These are phyloP conservation scores for Carassius auratus DNA, from an alignment of 2,113 vertebrate species.

Conservation along the genomic window DNA sequence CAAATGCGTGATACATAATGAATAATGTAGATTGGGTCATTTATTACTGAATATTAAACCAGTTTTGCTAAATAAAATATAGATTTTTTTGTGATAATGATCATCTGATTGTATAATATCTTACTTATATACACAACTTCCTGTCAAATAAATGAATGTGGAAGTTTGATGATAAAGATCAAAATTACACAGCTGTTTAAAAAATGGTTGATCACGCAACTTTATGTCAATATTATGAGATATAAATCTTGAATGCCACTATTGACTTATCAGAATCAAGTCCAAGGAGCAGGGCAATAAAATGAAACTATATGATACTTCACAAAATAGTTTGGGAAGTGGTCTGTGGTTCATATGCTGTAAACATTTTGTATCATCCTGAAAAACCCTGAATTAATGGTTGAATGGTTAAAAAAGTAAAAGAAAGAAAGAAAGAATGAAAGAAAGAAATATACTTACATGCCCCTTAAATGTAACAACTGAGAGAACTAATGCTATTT, in stretches of 20 bases:
- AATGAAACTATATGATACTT: too few relatives aligned
- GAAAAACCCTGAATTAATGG: neutral
- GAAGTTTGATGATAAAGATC: neutral
- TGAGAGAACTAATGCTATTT: too few relatives aligned
- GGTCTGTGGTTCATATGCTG: too few relatives aligned
- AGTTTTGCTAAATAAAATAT: neutral
- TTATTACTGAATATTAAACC: neutral
- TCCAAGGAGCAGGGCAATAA: too few relatives aligned
- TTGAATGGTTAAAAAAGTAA: neutral
- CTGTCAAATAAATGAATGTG: neutral
- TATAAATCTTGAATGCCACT: neutral
- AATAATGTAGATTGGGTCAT: rapidly evolving
- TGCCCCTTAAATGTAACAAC: too few relatives aligned
- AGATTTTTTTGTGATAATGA: neutral
- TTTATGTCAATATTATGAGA: neutral
- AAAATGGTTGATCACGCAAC: neutral
- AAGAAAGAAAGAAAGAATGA: too few relatives aligned
- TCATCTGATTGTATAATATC: neutral
- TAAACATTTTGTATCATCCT: too few relatives aligned
- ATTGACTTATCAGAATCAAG: neutral
- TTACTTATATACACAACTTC: neutral
- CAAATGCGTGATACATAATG: too few relatives aligned
- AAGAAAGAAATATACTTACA: too few relatives aligned
- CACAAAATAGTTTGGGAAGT: too few relatives aligned
- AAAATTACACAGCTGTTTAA: neutral